phyloP scores from a whole-genome alignment of 2,888 invertebrate species.

The Thalpophila matura region DNA sequence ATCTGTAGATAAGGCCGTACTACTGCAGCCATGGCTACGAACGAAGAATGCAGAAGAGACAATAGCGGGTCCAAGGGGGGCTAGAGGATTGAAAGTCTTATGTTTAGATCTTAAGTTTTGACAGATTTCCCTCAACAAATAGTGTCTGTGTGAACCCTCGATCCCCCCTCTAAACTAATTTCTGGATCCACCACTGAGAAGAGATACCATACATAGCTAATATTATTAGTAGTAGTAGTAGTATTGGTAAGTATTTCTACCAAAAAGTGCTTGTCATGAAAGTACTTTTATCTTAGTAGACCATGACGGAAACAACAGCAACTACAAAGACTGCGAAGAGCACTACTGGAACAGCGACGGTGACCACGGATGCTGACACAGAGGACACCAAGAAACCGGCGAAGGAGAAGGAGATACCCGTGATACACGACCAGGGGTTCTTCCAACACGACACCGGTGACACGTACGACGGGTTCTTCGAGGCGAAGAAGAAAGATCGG shows the following conservation, averaged over 20 bases:
- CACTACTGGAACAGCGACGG: not conserved
- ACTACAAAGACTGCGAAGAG: not conserved
- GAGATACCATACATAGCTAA: too few relatives aligned
- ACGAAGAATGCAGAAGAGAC: too few relatives aligned
- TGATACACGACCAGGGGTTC: constrained; percentile 78
- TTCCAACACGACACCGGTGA: constrained; percentile 91
- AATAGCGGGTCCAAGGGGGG: too few relatives aligned
- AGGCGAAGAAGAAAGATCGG: constrained; percentile 87
- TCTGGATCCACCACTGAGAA: too few relatives aligned
- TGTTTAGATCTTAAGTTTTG: too few relatives aligned
- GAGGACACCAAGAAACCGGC: constrained; percentile 62
- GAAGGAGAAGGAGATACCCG: constrained; percentile 73
- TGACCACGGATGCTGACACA: constrained; percentile 21
- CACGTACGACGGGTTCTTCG: constrained; percentile 90
- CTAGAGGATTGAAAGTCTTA: too few relatives aligned
- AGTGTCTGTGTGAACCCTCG: too few relatives aligned
- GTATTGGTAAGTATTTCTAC: too few relatives aligned
- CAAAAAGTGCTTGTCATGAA: too few relatives aligned
- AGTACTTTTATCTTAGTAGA: not conserved
- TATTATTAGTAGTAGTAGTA: too few relatives aligned
- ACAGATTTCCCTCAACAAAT: too few relatives aligned
- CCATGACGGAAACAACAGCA: constrained; percentile 19
- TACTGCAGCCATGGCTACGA: not conserved
- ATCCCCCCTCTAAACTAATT: too few relatives aligned
- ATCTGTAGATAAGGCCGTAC: not conserved